phyloP scores from a whole-genome alignment of 2,797 vertebrate species.

The Diplodus sargus region DNA sequence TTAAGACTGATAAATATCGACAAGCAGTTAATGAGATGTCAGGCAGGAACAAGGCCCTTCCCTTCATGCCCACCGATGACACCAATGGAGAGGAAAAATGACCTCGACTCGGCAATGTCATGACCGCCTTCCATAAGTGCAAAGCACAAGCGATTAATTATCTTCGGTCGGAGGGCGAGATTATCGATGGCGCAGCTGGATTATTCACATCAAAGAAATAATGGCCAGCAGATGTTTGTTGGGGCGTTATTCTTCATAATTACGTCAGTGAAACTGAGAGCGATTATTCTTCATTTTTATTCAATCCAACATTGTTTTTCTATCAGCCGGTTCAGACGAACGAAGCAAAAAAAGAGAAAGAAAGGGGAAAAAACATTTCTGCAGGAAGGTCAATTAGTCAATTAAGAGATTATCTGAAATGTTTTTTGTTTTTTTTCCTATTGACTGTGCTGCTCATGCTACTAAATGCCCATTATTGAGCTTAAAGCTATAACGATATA shows the following conservation, averaged over 20 bases:
- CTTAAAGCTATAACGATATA: conserved; percentile 1
- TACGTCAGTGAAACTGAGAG: conserved; percentile 41
- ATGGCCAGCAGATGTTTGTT: conserved; percentile 44
- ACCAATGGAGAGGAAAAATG: conserved; percentile 71
- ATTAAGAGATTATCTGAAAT: conserved; percentile 56
- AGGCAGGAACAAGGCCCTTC: conserved; percentile 76
- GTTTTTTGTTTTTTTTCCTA: conserved; percentile 6
- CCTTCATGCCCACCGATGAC: conserved; percentile 72
- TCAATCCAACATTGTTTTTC: neutral
- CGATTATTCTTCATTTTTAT: conserved; percentile 35
- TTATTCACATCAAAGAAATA: conserved; percentile 43
- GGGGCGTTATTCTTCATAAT: conserved; percentile 48
- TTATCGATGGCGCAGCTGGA: conserved; percentile 30
- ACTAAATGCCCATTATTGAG: conserved; percentile 3
- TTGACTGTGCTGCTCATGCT: conserved; percentile 14
- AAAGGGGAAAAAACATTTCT: conserved; percentile 6
- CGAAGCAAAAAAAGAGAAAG: no score
- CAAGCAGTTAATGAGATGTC: conserved; percentile 87
- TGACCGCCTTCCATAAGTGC: conserved; percentile 64
- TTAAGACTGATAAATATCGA: conserved; percentile 90
- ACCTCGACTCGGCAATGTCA: conserved; percentile 76
- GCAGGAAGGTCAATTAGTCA: conserved; percentile 41
- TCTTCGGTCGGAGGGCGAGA: conserved; percentile 48
- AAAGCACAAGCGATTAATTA: conserved; percentile 63
- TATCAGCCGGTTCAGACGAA: conserved; percentile 17